Conservation (phyloP, 1,140 invertebrate genomes). For the Macrosteles quadrilineatus region DNA sequence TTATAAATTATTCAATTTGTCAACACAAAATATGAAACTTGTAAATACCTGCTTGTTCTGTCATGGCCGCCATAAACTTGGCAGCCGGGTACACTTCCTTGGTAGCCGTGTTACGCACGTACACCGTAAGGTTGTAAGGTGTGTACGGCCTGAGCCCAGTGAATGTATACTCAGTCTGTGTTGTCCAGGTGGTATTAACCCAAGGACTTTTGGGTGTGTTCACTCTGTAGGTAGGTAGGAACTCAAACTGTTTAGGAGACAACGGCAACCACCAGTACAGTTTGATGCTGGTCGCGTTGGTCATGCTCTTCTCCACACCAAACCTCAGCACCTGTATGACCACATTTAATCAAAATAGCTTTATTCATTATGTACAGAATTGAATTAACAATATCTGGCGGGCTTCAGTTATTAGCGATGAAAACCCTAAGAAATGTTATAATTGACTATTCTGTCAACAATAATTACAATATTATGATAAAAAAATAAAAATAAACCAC, state of each 20-base stretch:
- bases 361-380: neutral
- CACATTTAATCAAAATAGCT: no score
- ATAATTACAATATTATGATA: no score
- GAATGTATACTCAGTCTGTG: constrained; percentile 59
- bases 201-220: constrained; percentile 51
- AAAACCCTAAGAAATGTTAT: no score
- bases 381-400: constrained; percentile 29
- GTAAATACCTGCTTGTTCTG: constrained; percentile 66
- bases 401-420: no score
- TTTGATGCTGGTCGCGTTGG: constrained; percentile 54
- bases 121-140: constrained; percentile 75
- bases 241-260: constrained; percentile 55
- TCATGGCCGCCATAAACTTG: constrained; percentile 60
- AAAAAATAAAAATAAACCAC: no score
- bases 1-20: no score
- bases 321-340: constrained; percentile 28
- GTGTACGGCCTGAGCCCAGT: constrained; percentile 67
- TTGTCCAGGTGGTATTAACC: constrained; percentile 60
- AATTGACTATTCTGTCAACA: no score
- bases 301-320: constrained; percentile 52
- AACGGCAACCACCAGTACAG: constrained; percentile 60
- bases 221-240: constrained; percentile 57
- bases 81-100: constrained; percentile 60
- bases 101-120: constrained; percentile 54
- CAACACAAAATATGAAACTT: no score